A percentile compares a stretch with the other conserved stretches of the same genome.
Evolutionary conservation across 2,797 vertebrate genomes (phyloP).

Genomic region (Onychomys arenicola): DNA sequence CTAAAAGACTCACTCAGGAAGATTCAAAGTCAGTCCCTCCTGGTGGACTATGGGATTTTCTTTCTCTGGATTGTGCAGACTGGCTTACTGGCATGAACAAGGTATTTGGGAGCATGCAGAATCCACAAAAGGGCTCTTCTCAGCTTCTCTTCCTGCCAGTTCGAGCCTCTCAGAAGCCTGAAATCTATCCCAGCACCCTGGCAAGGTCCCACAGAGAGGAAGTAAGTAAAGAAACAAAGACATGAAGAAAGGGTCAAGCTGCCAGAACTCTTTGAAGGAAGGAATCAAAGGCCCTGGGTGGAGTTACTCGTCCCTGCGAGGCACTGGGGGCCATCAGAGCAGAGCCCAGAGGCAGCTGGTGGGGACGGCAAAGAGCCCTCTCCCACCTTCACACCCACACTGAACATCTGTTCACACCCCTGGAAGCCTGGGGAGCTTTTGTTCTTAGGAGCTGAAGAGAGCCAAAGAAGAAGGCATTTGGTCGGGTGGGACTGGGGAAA

Average conservation of each 20-base stretch:
- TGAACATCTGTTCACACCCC: slow-evolving; percentile 78
- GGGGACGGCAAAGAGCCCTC: slow-evolving; percentile 6
- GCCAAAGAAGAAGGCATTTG: slow-evolving; percentile 56
- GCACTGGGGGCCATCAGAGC: slow-evolving; percentile 28
- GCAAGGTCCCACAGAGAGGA: slow-evolving; percentile 69
- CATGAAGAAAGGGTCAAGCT: slow-evolving; percentile 78
- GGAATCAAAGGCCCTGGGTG: slow-evolving; percentile 77
- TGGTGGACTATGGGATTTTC: neutral
- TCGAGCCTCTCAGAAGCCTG: neutral
- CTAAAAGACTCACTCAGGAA: neutral
- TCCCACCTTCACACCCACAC: slow-evolving; percentile 54
- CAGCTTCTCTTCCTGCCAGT: neutral
- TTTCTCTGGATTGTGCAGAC: neutral
- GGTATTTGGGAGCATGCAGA: neutral
- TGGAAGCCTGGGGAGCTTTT: slow-evolving; percentile 52
- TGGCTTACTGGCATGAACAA: neutral
- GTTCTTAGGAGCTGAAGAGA: slow-evolving; percentile 66
- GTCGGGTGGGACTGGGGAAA: neutral
- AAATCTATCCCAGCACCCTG: slow-evolving; percentile 73
- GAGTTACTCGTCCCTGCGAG: slow-evolving; percentile 35
- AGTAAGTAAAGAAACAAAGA: slow-evolving; percentile 78
- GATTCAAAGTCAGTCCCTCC: neutral
- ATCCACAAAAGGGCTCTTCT: neutral
- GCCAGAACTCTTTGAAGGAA: slow-evolving; percentile 73
- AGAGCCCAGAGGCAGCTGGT: slow-evolving; percentile 62